phyloP scores from a whole-genome alignment of 92 coral and sea anemone genomes.

The Pocillopora grandis region DNA sequence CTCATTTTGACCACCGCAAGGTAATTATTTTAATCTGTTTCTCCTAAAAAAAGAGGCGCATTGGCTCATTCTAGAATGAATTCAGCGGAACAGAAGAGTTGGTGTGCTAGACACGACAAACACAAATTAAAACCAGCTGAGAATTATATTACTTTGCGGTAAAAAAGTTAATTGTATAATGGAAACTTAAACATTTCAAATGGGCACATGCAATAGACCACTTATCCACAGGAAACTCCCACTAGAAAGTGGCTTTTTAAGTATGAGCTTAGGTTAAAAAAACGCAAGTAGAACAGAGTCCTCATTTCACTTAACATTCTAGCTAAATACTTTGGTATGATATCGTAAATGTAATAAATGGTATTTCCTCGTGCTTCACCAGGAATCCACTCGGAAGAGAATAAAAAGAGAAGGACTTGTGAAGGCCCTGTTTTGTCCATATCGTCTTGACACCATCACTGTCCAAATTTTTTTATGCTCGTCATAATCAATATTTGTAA shows the following conservation, averaged over 20 bases:
- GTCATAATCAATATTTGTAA: too few relatives aligned
- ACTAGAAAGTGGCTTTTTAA: neutral
- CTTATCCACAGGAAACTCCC: constrained; percentile 4
- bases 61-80: constrained; percentile 8
- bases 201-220: neutral
- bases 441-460: too few relatives aligned
- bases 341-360: too few relatives aligned
- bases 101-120: neutral
- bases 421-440: too few relatives aligned
- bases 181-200: neutral
- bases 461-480: too few relatives aligned
- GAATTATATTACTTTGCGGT: neutral
- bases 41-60: neutral
- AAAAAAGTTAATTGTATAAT: constrained; percentile 27
- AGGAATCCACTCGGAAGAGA: too few relatives aligned
- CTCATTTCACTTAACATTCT: too few relatives aligned
- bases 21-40: neutral
- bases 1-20: neutral
- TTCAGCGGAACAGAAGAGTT: too few relatives aligned
- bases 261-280: neutral
- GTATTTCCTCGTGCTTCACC: too few relatives aligned
- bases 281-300: neutral
- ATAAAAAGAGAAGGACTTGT: too few relatives aligned
- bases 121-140: constrained; percentile 13
- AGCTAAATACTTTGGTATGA: too few relatives aligned